Evolutionary conservation across 1,140 invertebrate genomes (phyloP).

Genomic region (Macrostomum lignano): DNA sequence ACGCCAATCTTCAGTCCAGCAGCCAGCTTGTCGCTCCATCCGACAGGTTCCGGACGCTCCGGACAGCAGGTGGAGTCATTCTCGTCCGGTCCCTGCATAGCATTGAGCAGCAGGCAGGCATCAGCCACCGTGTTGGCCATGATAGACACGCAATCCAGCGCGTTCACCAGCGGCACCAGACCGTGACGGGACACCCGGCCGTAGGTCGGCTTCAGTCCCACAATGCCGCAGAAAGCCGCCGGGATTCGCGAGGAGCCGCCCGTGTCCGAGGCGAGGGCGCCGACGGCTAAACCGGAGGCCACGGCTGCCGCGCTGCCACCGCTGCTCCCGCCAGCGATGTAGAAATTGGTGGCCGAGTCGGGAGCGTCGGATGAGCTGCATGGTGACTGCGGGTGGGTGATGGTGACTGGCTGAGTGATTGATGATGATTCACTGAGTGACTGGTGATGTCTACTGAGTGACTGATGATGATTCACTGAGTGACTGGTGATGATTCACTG

Average conservation of each 20-base stretch:
- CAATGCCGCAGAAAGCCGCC: conserved; percentile 66
- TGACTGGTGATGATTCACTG: no score
- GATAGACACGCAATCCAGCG: conserved; percentile 78
- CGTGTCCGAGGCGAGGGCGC: conserved; percentile 69
- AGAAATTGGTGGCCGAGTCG: no score
- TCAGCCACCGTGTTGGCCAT: conserved; percentile 53
- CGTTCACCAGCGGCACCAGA: conserved; percentile 77
- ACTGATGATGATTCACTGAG: no score
- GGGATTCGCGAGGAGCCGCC: conserved; percentile 85
- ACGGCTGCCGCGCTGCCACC: conserved; percentile 81
- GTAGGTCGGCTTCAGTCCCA: conserved; percentile 84
- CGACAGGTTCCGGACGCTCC: no score
- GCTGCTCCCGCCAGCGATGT: conserved; percentile 80
- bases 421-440: no score
- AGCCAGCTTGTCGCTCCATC: no score
- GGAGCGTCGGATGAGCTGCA: no score
- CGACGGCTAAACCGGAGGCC: conserved; percentile 35
- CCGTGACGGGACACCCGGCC: conserved; percentile 67
- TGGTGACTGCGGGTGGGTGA: conserved; percentile 19
- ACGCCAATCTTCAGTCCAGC: no score
- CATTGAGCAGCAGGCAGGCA: conserved; percentile 34
- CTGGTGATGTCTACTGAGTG: no score
- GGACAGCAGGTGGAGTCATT: conserved; percentile 29
- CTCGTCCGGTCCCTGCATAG: conserved; percentile 43
- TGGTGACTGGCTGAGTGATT: no score